Evolutionary conservation across 2,113 vertebrate genomes (phyloP).

Genomic region (Channa argus): DNA sequence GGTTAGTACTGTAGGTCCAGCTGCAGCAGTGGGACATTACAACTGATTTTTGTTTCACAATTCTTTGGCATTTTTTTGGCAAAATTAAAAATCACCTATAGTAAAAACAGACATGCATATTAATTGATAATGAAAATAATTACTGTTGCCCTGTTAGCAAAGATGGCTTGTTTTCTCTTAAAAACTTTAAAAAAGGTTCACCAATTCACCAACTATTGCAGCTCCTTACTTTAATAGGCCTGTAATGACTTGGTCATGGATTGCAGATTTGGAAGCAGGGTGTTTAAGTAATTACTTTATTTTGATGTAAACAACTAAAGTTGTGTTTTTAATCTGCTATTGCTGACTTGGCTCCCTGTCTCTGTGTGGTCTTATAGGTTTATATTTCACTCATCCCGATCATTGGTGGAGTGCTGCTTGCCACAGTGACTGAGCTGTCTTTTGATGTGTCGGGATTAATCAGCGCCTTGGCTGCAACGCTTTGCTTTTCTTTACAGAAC

Average conservation of each 20-base stretch:
- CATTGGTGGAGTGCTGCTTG: slow-evolving; percentile 95
- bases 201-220: not conserved
- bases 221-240: too few relatives aligned
- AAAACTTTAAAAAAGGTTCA: too few relatives aligned
- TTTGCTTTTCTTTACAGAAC: slow-evolving; percentile 98
- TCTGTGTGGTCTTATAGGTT: slow-evolving; percentile 81
- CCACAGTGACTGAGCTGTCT: slow-evolving; percentile 93
- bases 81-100: too few relatives aligned
- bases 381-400: slow-evolving; percentile 97
- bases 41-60: too few relatives aligned
- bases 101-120: too few relatives aligned
- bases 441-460: slow-evolving; percentile 95
- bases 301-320: not conserved
- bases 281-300: not conserved
- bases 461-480: slow-evolving; percentile 94
- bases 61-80: too few relatives aligned
- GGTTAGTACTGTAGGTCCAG: too few relatives aligned
- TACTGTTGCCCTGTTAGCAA: too few relatives aligned
- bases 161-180: too few relatives aligned
- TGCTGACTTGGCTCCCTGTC: not conserved
- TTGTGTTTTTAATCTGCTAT: not conserved
- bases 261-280: not conserved
- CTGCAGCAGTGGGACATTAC: too few relatives aligned
- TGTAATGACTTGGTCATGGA: not conserved
- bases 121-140: too few relatives aligned